Conservation (phyloP, 2,113 vertebrate species). For the Oenanthe oenanthe region DNA sequence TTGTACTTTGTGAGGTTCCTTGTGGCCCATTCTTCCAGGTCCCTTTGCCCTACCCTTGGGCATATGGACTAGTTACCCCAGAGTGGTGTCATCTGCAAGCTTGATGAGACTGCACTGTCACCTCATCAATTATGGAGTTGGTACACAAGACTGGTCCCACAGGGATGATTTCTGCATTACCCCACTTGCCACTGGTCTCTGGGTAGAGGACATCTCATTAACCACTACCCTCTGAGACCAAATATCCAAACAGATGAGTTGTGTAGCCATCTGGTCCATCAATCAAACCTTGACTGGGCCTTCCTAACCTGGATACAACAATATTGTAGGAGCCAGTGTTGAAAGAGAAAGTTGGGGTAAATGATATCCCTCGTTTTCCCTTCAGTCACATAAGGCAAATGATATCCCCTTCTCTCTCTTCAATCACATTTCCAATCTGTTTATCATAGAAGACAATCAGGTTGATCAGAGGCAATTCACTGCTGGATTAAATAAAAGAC, state of each 20-base stretch:
- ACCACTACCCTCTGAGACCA: not conserved
- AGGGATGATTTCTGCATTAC: not conserved
- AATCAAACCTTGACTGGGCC: not conserved
- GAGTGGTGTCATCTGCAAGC: not conserved
- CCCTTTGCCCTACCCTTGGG: not conserved
- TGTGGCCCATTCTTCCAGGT: not conserved
- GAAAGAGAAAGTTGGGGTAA: not conserved
- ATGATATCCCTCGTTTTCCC: rapidly evolving
- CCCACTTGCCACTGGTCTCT: not conserved
- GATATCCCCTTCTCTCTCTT: not conserved
- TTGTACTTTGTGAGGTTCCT: not conserved
- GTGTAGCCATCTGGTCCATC: not conserved
- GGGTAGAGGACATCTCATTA: not conserved
- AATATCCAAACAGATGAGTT: not conserved
- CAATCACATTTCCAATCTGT: not conserved
- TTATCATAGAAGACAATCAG: not conserved
- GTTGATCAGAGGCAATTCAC: not conserved
- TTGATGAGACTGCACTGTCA: not conserved
- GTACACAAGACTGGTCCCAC: not conserved
- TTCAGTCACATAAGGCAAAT: not conserved
- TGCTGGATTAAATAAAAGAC: not conserved
- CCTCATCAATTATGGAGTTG: rapidly evolving
- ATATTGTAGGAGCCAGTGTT: not conserved
- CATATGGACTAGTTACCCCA: not conserved
- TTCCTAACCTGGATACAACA: not conserved